These are phyloP conservation scores for Eira barbara DNA, from an alignment of 2,113 vertebrate genomes.

Conservation along the genomic window DNA sequence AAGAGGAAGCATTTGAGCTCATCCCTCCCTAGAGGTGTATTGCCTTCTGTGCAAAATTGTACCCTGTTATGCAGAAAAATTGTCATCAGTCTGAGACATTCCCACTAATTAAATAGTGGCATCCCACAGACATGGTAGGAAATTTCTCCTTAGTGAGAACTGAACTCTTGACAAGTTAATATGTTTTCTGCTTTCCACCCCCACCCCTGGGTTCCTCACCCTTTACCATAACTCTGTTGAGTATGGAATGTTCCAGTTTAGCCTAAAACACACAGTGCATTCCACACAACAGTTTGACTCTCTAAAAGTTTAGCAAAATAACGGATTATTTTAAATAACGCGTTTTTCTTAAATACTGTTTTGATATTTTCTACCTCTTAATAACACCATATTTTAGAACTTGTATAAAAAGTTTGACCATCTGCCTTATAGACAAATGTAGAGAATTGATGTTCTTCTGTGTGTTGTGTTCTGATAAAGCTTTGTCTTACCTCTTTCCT, in stretches of 20 bases:
- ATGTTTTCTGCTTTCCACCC: conserved; percentile 29
- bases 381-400: conserved; percentile 77
- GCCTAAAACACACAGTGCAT: conserved; percentile 45
- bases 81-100: conserved; percentile 52
- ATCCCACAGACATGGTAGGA: conserved; percentile 38
- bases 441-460: conserved; percentile 73
- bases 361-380: conserved; percentile 86
- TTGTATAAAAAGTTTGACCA: conserved; percentile 78
- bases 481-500: conserved; percentile 65
- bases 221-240: not conserved
- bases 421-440: conserved; percentile 84
- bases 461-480: conserved; percentile 65
- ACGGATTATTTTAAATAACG: conserved; percentile 75
- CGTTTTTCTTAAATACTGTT: conserved; percentile 75
- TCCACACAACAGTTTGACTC: conserved; percentile 66
- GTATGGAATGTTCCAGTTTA: not conserved
- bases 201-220: not conserved
- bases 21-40: conserved; percentile 28
- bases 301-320: conserved; percentile 67
- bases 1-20: not conserved
- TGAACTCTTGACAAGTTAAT: conserved; percentile 59
- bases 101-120: conserved; percentile 23
- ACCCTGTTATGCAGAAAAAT: conserved; percentile 4
- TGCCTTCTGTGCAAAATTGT: conserved; percentile 66
- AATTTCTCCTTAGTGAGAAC: conserved; percentile 53